Evolutionary conservation across 2,888 invertebrate species (phyloP), one percentile per base, ranked within the genome.

Genomic region (Spodoptera picta): DNA sequence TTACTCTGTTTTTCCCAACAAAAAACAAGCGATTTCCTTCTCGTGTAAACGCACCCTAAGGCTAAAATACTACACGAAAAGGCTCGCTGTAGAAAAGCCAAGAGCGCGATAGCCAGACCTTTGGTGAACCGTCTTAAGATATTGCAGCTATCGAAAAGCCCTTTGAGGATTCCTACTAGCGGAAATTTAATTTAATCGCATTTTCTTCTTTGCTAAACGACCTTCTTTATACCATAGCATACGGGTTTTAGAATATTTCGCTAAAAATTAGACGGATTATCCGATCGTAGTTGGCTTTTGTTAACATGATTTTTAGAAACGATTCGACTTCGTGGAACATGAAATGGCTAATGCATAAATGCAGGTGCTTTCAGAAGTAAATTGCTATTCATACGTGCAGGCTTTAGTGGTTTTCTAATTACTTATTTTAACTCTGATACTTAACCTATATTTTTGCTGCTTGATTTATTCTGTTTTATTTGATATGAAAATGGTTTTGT

Each of bases 131-230:
- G 82, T 86, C 88, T 89, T 88, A 90, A 91, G 92, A 92, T 93
- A 93, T 93, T 92, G 90, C 90, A 86, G 87, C 88, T 85, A 90
- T 90, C 88, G 89, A 82, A 79, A 84, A 85, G 84, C 87, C 92
- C 92, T 92, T 93, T 93, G 92, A 92, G 91, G 90, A 87, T 87
- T 90, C 85, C 86, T 83, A 80, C 87, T 82, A 77, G 81, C 87
- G 92, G 91, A 92, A 91, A 91, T 93, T 93, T 91, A 92, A 93
- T 92, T 93, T 92, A 91, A 92, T 92, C 91, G 89, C 86, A 88
- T 91, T 92, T 90, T 91, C 90, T 90, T 85, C 85, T 90, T 88
- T 88, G 81, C 83, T 87, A 87, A 90, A 87, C 87, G 87, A 87
- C 82, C 87, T 83, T 84, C 36, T 85, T 86, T 84, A 81, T 75